Conservation (phyloP, 1,140 invertebrate species). For the Hypothenemus hampei region DNA sequence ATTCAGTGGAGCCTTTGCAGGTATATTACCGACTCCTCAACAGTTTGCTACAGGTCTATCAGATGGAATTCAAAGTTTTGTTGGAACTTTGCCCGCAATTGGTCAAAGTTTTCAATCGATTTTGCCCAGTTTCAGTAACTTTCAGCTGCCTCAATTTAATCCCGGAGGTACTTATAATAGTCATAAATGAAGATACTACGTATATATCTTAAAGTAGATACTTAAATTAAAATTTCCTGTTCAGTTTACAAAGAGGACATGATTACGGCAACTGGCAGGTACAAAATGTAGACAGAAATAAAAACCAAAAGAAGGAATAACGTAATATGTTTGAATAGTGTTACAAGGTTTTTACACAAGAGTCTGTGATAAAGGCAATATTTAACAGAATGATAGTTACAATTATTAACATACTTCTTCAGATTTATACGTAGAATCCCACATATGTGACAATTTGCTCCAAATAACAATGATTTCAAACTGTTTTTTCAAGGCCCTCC, state of each 20-base stretch:
- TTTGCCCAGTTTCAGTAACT: constrained; percentile 27
- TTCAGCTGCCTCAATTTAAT: constrained; percentile 25
- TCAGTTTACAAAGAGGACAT: no score
- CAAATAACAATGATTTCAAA: no score
- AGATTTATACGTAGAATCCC: no score
- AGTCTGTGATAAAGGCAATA: no score
- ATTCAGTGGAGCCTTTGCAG: constrained; percentile 19
- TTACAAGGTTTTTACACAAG: no score
- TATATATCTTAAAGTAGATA: neutral
- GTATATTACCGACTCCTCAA: constrained; percentile 27
- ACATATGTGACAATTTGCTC: no score
- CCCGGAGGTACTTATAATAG: constrained; percentile 14
- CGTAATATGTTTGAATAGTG: no score
- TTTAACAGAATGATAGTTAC: no score
- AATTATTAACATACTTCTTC: no score
- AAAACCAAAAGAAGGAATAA: no score
- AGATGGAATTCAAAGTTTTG: constrained; percentile 27
- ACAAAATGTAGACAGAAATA: no score
- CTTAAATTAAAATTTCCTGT: neutral
- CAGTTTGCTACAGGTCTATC: constrained; percentile 28
- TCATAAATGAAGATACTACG: neutral
- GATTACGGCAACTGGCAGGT: no score
- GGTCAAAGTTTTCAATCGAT: constrained; percentile 30
- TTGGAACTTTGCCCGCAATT: constrained; percentile 27
- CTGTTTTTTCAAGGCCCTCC: constrained; percentile 14